Evolutionary conservation across 92 coral and sea anemone species (phyloP), one percentile per base, ranked within the genome.

Genomic region (Palythoa grandis): DNA sequence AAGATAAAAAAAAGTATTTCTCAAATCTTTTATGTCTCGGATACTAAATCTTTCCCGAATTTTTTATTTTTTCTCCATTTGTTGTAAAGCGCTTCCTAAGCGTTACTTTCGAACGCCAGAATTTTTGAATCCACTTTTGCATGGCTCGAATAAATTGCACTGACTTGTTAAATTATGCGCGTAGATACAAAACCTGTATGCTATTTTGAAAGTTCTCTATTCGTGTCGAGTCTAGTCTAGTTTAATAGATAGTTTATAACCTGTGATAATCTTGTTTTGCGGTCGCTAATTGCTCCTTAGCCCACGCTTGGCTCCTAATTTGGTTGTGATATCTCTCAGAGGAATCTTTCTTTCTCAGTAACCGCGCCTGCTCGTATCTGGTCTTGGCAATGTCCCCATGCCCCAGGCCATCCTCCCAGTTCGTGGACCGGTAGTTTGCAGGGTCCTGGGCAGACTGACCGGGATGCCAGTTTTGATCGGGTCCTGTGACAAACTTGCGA

Each of bases 371-470:
- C 70, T 91, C 92, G 69, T 87, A 72, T 75, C 87, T 86, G 83
- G 91, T 92, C 57, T 90, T 91, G 83, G 86, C 89, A 3, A 35
- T 79, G 88, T 97, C 98, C 7, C 97, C 98, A 14, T 66, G 92
- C 20, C 99, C 99, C 74, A 97, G 87, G 73, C 99, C 99, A 70
- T 93, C 98, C 63, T 97, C 98, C 99, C 98, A 95, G 78, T 89
- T 87, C 3, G 89, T 61, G 14, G 92, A 84, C 69, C 95, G 91
- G 29, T 80, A 43, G 63, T 47, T 22, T 35, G 63, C 22, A 61
- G 74, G 85, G 7, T 25, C 74, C 76, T 94, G 95, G 37, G 85
- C 76, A n/a, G 87, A 73, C 10, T 77, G 69, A 22, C 90, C 88
- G 2, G 98, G 99, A 70, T 85, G 92, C 99, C 99, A 97, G 90